phyloP scores from a whole-genome alignment of 2,113 vertebrate species.

The Sceloporus tristichus region DNA sequence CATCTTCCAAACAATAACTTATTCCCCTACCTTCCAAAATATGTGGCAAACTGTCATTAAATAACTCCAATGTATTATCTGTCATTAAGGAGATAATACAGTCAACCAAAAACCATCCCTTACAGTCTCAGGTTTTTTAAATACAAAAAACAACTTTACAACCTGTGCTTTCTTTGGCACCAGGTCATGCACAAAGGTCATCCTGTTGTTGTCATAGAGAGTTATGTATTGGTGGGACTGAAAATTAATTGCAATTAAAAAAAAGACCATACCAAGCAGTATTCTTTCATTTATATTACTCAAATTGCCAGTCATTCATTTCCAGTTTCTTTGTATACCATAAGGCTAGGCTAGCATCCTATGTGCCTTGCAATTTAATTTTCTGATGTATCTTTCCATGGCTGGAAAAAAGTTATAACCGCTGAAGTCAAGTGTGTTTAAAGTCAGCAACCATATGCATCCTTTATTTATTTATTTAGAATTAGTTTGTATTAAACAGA shows the following conservation, averaged over 20 bases:
- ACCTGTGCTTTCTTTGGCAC: not conserved
- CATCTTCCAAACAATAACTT: too few relatives aligned
- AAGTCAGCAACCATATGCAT: too few relatives aligned
- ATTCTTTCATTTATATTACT: not conserved
- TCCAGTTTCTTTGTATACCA: not conserved
- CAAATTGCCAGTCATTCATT: too few relatives aligned
- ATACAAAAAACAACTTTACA: not conserved
- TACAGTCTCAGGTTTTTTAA: not conserved
- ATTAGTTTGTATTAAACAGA: too few relatives aligned
- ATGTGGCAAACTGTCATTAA: not conserved
- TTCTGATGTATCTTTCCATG: not conserved
- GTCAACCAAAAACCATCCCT: not conserved
- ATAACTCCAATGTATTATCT: too few relatives aligned
- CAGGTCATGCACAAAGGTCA: not conserved
- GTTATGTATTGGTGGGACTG: not conserved
- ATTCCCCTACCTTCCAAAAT: too few relatives aligned
- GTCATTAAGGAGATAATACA: not conserved
- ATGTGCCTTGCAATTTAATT: not conserved
- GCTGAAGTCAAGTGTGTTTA: too few relatives aligned
- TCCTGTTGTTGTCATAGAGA: not conserved
- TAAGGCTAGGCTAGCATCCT: not conserved
- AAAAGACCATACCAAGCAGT: not conserved
- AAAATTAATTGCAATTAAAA: not conserved
- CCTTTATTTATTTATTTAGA: too few relatives aligned
- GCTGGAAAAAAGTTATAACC: not conserved